A percentile compares a stretch with the other conserved stretches of the same genome.
phyloP scores from a whole-genome alignment of 2,797 vertebrate genomes.

The Arnoldichthys spilopterus region DNA sequence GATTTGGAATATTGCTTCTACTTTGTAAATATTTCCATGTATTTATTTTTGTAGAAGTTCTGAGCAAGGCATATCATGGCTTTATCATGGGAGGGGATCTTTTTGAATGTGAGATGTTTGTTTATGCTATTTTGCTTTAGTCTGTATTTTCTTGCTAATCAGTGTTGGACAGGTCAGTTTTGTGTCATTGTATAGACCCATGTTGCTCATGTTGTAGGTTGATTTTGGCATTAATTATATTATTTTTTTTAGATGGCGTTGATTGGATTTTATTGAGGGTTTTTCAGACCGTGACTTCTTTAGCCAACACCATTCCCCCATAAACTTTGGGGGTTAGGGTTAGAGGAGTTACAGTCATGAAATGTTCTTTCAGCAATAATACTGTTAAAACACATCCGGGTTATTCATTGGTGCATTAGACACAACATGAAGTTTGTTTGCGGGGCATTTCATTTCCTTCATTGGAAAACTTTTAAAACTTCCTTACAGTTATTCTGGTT shows the following conservation, averaged over 20 bases:
- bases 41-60: constrained; percentile 57
- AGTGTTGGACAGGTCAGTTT: background rate
- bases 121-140: background rate
- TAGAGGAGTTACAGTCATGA: background rate
- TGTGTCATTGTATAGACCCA: constrained; percentile 14
- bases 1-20: constrained; percentile 35
- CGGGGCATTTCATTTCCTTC: background rate
- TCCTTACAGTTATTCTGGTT: background rate
- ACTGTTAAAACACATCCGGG: background rate
- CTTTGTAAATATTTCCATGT: constrained; percentile 51
- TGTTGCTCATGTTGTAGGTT: constrained; percentile 19
- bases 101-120: constrained; percentile 29
- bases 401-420: background rate
- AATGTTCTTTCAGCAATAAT: background rate
- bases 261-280: background rate
- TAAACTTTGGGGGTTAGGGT: too few relatives aligned
- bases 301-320: background rate
- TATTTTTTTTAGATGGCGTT: background rate
- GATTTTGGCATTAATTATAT: constrained; percentile 23
- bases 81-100: background rate
- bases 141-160: constrained; percentile 26
- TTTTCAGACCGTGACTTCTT: background rate
- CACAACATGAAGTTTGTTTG: background rate
- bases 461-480: background rate
- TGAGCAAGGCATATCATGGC: constrained; percentile 43